Percentiles rank a stretch among this genome's conserved stretches.
Evolutionary conservation across 1,140 invertebrate species (phyloP).

Genomic region (Anastatus disparis): DNA sequence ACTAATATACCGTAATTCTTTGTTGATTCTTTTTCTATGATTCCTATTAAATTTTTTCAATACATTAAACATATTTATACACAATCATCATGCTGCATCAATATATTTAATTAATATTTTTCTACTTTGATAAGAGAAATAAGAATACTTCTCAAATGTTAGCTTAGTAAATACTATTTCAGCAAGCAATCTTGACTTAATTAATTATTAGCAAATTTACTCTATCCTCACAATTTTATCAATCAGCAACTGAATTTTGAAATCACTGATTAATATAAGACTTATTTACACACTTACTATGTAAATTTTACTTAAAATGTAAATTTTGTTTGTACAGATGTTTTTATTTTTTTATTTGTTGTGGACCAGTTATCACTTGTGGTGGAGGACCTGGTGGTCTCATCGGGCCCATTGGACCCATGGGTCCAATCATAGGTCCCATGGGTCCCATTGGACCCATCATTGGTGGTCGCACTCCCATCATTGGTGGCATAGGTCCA

Average conservation of each 20-base stretch:
- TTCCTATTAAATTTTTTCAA: too few relatives aligned
- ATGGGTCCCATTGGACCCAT: conserved; percentile 80
- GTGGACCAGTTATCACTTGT: conserved; percentile 49
- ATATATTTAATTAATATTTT: neutral
- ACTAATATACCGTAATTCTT: too few relatives aligned
- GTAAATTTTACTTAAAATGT: neutral
- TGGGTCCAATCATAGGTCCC: conserved; percentile 79
- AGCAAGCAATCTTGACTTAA: too few relatives aligned
- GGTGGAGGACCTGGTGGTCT: conserved; percentile 69
- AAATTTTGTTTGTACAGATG: neutral
- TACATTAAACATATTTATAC: too few relatives aligned
- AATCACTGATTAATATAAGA: conserved; percentile 30
- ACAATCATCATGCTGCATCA: too few relatives aligned
- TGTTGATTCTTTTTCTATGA: too few relatives aligned
- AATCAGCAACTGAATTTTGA: too few relatives aligned
- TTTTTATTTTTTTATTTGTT: conserved; percentile 69
- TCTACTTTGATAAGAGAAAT: too few relatives aligned
- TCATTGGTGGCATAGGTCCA: conserved; percentile 84
- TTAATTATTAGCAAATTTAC: too few relatives aligned
- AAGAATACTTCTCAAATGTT: too few relatives aligned
- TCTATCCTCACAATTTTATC: too few relatives aligned
- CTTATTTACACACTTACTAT: conserved; percentile 35
- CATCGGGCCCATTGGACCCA: conserved; percentile 67
- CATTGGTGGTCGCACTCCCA: conserved; percentile 82
- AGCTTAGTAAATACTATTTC: too few relatives aligned